Base-by-base conservation (phyloP, 2,797 vertebrate species). In the Malacoctenus gilli region DNA sequence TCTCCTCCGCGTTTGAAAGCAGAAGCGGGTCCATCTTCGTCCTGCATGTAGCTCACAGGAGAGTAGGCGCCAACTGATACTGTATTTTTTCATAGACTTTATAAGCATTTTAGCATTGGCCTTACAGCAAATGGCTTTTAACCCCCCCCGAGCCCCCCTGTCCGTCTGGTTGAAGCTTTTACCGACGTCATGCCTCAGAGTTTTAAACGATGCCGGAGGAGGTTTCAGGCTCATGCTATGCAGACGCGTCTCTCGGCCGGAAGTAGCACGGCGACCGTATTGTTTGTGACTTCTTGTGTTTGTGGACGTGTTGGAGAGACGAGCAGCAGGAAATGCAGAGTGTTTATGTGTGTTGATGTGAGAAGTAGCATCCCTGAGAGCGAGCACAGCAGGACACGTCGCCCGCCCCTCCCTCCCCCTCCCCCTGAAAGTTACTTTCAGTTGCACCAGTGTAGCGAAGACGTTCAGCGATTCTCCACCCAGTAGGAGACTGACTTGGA, bases 31-130 rank as follows among this genome's bases (percentile, higher is more conserved):
- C 56, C 1, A 0, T 51, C 51, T 59, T 75, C 57, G 71, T 80
- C 51, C 60, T 62, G 36, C 61, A 59, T 69, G 82, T 86, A 86
- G 87, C 85, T 85, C 50, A 68, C 16, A 54, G 68, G 72, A 82
- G 79, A 83, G 68, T 6, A 32, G 59, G 74, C 77, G 74, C 65
- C 69, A 59, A 55, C 22, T 4, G 40, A 86, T 79, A 83, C 83
- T 83, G 84, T 89, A 87, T 83, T 86, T 85, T 84, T 82, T 82
- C 76, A 83, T 67, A 71, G 56, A 78, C 77, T 85, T 77, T 75
- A 83, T 59, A 44, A 60, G 63, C 37, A 41, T 83, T 79, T 74
- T 86, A 83, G 77, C 47, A 41, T 72, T 77, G 80, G 79, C 85
- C 83, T 84, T 85, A 79, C 65, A 81, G 75, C 74, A 71, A 34